Base-by-base conservation (phyloP, 2,797 vertebrate genomes). In the Xerus rutilus region DNA sequence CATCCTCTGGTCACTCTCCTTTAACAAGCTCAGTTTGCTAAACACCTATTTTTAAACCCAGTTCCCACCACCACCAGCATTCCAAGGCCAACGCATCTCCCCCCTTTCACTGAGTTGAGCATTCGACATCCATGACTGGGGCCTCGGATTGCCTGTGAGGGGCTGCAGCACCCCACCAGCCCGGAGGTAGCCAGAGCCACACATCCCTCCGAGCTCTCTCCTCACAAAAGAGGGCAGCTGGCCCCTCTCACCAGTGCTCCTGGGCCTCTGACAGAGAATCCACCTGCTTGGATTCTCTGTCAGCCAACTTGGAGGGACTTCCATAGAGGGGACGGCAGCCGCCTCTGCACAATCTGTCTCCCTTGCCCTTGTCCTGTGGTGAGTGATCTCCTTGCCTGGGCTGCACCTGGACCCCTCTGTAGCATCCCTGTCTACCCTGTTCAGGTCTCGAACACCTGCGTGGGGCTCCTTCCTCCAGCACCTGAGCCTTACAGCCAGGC, bases 21-120 rank as follows among this genome's bases (percentile, higher is more conserved):
- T 35, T 25, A 93, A 93, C 18, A 70, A 65, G 81, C 30, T 86
- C 76, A 52, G 20, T 15, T 76, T 47, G 62, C 54, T 88, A 86
- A 93, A 86, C 30, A 4, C 47, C 52, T 62, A 54, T 70, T 23
- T 79, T 25, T 30, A 82, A 52, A 59, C 23, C 47, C 64, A 28
- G 17, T 64, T 77, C 14, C n/a, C 69, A 65, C n/a, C 20, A 64
- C 43, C 52, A 72, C 14, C 69, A 49, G 30, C 62, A 39, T 23
- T 25, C 21, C 92, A 78, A 67, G 54, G 39, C 25, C 47, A 47
- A 86, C 32, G 21, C 43, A 39, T 30, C 47, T 25, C 21, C 32
- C 17, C 62, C 8, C 0, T 23, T 30, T 0, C 6, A 47, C 54
- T 23, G 78, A 73, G 78, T 9, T 13, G 12, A 30, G 49, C 12